Evolutionary conservation across 2,888 invertebrate species (phyloP), one percentile per base, ranked within the genome.

Genomic region (Andrena hattorfiana): DNA sequence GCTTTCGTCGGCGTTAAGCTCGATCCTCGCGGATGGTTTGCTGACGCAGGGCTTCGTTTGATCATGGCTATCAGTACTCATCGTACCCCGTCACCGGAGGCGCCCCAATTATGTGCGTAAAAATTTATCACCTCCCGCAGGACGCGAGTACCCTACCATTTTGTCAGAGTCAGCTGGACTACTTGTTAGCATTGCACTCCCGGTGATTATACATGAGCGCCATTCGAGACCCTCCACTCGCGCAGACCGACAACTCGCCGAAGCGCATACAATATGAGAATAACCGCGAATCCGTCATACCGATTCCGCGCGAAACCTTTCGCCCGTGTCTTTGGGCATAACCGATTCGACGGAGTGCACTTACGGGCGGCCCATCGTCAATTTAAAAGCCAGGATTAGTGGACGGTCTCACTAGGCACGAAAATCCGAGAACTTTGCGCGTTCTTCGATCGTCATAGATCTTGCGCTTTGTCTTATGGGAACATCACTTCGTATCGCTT

Each of bases 31-130:
- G 73, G 85, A 62, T 85, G 77, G 82, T 85, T 86, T 90, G 86
- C 80, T 86, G 84, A 86, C 85, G 88, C 89, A 88, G 86, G 88
- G 83, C 87, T 89, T 90, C 78, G 90, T 87, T 89, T 90, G 89
- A 82, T 91, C 91, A 90, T 91, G 91, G 85, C 85, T 91, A 86
- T 91, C 91, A 87, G 90, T 90, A 90, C 90, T 92, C 92, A 92
- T 91, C 87, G 90, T 92, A 89, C 86, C 81, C 88, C 85, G 84
- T 84, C 71, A 77, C 62, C 81, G 76, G 79, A 79, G 73, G 80
- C 83, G 73, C 60, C 30, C 62, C 73, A 48, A 71, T 89, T 86
- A 85, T 80, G 83, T 87, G 73, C 81, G 78, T 81, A 83, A 77
- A 86, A 87, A 86, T 75, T 60, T 85, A 86, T 87, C 86, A 83